A percentile compares a stretch with the other conserved stretches of the same genome.
These are phyloP conservation scores for Achlya flavicornis DNA, from an alignment of 2,888 invertebrate species.

Conservation along the genomic window DNA sequence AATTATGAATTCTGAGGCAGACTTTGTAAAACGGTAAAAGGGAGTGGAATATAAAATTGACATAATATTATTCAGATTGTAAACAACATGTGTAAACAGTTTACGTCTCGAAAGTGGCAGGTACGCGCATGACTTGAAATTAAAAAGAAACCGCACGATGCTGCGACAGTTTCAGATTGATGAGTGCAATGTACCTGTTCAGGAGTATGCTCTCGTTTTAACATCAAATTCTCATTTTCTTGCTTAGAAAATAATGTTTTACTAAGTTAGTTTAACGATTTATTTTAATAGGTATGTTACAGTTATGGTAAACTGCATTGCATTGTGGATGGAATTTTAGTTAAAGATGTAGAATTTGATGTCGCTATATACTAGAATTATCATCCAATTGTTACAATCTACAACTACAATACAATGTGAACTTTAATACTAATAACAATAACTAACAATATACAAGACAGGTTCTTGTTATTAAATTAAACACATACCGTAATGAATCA, in stretches of 20 bases:
- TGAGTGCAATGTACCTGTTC: not conserved
- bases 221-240: too few species aligned
- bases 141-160: not conserved
- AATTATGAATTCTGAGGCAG: constrained; percentile 15
- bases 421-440: not conserved
- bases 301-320: too few species aligned
- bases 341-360: too few species aligned
- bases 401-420: not conserved
- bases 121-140: not conserved
- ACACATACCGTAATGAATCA: not conserved
- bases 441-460: not conserved
- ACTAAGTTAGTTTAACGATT: too few species aligned
- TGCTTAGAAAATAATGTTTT: too few species aligned
- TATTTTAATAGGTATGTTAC: too few species aligned
- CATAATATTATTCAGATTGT: constrained; percentile 12
- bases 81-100: constrained; percentile 13
- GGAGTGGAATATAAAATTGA: constrained; percentile 13
- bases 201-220: too few species aligned
- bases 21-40: constrained; percentile 9
- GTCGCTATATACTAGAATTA: not conserved
- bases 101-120: not conserved
- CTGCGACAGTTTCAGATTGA: not conserved
- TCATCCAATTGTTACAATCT: not conserved
- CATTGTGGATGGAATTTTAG: too few species aligned
- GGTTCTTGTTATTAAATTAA: not conserved